phyloP scores from a whole-genome alignment of 2,888 invertebrate genomes.

The Bursaphelenchus okinawaensis region DNA sequence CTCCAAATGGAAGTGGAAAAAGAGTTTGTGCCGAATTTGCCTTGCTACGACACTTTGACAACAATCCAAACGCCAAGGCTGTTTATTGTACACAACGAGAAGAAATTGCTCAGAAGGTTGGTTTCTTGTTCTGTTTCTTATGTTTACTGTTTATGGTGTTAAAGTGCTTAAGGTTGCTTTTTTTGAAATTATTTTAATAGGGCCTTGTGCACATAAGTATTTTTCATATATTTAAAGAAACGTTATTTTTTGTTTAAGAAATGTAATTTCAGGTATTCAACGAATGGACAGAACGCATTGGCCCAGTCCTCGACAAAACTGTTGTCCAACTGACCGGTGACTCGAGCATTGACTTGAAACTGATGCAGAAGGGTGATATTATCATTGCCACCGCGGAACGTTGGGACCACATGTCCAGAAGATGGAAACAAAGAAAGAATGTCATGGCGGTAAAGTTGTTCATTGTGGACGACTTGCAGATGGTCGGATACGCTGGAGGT shows the following conservation, averaged over 20 bases:
- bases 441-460: conserved; percentile 93
- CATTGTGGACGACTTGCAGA: conserved; percentile 89
- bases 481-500: conserved; percentile 63
- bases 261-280: conserved; percentile 64
- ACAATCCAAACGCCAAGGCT: conserved; percentile 67
- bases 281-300: conserved; percentile 80
- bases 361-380: conserved; percentile 72
- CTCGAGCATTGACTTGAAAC: conserved; percentile 89
- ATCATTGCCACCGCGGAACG: conserved; percentile 76
- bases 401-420: conserved; percentile 93
- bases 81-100: conserved; percentile 91
- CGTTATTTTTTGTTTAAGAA: neutral
- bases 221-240: neutral
- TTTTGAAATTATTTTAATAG: no score
- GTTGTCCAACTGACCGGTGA: conserved; percentile 87
- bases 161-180: no score
- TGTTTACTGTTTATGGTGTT: no score
- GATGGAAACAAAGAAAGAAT: conserved; percentile 98
- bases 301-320: conserved; percentile 68
- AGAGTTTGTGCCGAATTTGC: conserved; percentile 94
- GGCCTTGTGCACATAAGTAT: no score
- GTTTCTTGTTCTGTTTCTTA: conserved; percentile 57
- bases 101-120: conserved; percentile 70
- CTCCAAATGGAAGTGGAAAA: conserved; percentile 61
- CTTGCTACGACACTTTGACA: conserved; percentile 76